Evolutionary conservation across 2,797 vertebrate species (phyloP).

Genomic region (Pyrrhura leucotis): DNA sequence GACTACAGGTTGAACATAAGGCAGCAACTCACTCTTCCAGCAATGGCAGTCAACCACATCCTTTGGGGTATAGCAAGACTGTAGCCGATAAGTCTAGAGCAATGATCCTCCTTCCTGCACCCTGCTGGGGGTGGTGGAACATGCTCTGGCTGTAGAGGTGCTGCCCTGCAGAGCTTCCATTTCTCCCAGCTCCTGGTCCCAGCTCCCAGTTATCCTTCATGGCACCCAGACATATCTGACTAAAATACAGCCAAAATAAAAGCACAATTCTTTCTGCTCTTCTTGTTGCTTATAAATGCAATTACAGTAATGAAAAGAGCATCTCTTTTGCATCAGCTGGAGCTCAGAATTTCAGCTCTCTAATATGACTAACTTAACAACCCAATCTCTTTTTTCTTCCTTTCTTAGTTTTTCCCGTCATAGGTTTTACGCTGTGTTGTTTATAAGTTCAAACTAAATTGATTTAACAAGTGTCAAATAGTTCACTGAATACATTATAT

Average conservation of each 20-base stretch:
- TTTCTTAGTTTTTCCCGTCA: background rate
- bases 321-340: background rate
- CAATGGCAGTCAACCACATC: background rate
- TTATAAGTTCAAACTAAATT: background rate
- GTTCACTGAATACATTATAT: background rate
- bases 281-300: background rate
- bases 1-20: background rate
- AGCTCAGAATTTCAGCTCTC: background rate
- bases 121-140: background rate
- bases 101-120: background rate
- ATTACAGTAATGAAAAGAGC: background rate
- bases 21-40: background rate
- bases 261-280: background rate
- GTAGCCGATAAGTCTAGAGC: background rate
- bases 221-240: background rate
- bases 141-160: rapidly evolving
- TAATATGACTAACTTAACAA: background rate
- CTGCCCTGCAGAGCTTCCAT: background rate
- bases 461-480: background rate
- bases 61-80: background rate
- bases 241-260: background rate
- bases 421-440: background rate
- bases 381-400: background rate
- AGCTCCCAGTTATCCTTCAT: background rate
- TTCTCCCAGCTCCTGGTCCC: background rate